Evolutionary conservation across 2,797 vertebrate genomes (phyloP).

Genomic region (Onychomys torridus): DNA sequence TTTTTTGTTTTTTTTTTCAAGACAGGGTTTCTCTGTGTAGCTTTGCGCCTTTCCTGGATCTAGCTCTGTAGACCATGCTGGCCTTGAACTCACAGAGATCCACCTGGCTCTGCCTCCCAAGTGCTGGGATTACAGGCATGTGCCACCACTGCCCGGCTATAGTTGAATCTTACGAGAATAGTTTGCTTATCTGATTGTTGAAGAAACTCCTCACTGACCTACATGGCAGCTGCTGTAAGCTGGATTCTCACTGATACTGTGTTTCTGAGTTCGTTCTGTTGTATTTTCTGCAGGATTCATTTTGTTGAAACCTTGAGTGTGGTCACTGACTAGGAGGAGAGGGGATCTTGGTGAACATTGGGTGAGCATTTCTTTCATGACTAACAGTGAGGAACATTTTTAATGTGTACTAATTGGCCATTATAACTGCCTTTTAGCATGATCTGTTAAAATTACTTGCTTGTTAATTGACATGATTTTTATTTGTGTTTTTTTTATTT

Average conservation of each 20-base stretch:
- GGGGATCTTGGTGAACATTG: neutral
- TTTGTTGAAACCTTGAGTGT: neutral
- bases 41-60: too few species aligned
- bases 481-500: neutral
- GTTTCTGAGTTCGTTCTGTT: neutral
- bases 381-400: neutral
- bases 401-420: neutral
- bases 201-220: neutral
- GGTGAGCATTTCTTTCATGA: neutral
- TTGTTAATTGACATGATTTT: neutral
- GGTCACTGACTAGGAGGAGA: neutral
- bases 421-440: neutral
- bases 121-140: too few species aligned
- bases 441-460: neutral
- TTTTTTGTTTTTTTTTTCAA: too few species aligned
- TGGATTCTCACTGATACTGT: neutral
- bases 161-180: neutral
- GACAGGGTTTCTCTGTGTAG: too few species aligned
- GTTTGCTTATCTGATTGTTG: neutral
- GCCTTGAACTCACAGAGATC: too few species aligned
- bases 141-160: too few species aligned
- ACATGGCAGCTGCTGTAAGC: neutral
- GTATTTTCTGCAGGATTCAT: neutral
- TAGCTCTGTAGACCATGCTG: too few species aligned
- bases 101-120: too few species aligned